Base-by-base conservation (phyloP, 1,140 invertebrate species). In the Heterodera carotae region DNA sequence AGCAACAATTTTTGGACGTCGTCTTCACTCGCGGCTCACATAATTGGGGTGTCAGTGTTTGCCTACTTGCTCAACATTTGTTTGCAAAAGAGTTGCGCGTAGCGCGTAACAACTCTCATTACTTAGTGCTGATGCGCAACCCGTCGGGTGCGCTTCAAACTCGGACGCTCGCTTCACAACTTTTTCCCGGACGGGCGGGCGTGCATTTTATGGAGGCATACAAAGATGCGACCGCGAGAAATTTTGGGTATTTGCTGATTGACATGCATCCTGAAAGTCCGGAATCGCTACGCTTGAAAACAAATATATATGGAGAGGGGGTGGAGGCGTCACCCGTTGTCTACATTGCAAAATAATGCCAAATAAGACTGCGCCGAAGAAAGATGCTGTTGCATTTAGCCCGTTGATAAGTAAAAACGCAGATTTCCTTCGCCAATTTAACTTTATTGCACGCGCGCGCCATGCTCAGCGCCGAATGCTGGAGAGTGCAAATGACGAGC, bases 81-180 rank as follows among this genome's bases (percentile, higher is more conserved):
- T 79, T 79, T 82, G 60, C 25, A 12, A 79, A 82, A 56, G 62
- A 79, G 34, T n/a, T 81, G 25, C 80, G 77, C 39, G 77, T 67
- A 12, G 80, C 77, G 0, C 80, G 77, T 0, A 53, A 81, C 22
- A 79, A 79, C 53, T 43, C 79, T 12, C 77, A 79, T 60, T 79
- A 79, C 36, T 36, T 79, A 25, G 80, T 79, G n/a, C 25, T 79
- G 25, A 79, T 79, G 77, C 77, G 77, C 2, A 79, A 79, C 22
- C 77, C 80, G n/a, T 36, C 62, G n/a, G 77, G 77, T 5, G 79
- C 48, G 10, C 48, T 79, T 22, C 77, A 79, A 56, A 36, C 82
- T 2, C 80, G 77, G 25, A 79, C 31, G 69, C 66, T 79, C 0
- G 77, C 62, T 8, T 36, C 76, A 4, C 77, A 79, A 81, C 36